Percentiles rank a stretch among this genome's conserved stretches.
phyloP scores from a whole-genome alignment of 2,113 vertebrate genomes.

The Formicarius rufipectus region DNA sequence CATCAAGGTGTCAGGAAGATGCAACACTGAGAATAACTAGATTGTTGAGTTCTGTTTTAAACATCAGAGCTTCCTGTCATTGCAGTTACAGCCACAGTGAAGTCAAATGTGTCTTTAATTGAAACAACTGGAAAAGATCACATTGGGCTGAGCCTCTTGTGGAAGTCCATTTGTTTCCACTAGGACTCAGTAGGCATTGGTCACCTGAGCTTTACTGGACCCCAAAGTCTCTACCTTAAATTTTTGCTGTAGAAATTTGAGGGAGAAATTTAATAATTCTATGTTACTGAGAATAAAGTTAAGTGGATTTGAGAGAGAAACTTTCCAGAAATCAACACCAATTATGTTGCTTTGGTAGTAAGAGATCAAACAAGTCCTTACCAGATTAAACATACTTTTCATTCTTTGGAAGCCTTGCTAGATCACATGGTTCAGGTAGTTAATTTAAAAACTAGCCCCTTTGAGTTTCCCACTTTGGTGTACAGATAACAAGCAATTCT shows the following conservation, averaged over 20 bases:
- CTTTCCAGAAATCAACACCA: neutral
- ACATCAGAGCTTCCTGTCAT: neutral
- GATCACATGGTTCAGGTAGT: neutral
- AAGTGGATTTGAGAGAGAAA: neutral
- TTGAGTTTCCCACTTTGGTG: neutral
- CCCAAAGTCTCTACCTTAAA: neutral
- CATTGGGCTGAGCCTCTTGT: neutral
- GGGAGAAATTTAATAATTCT: neutral
- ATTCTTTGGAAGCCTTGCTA: conserved; percentile 37
- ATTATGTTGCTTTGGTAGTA: neutral
- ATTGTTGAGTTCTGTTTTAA: neutral
- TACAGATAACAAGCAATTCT: neutral
- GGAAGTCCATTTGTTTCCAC: neutral
- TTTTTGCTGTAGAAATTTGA: neutral
- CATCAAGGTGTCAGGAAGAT: neutral
- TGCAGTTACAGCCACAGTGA: neutral
- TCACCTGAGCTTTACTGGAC: neutral
- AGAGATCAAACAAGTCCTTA: neutral
- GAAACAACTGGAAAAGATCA: neutral
- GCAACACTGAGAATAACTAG: neutral
- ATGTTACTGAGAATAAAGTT: neutral
- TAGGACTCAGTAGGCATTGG: neutral
- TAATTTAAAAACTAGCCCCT: neutral
- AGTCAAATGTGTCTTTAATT: neutral
- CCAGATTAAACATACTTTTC: conserved; percentile 32